These are phyloP conservation scores for Epinephelus cyanopodus DNA, from an alignment of 2,113 vertebrate genomes.

Conservation along the genomic window DNA sequence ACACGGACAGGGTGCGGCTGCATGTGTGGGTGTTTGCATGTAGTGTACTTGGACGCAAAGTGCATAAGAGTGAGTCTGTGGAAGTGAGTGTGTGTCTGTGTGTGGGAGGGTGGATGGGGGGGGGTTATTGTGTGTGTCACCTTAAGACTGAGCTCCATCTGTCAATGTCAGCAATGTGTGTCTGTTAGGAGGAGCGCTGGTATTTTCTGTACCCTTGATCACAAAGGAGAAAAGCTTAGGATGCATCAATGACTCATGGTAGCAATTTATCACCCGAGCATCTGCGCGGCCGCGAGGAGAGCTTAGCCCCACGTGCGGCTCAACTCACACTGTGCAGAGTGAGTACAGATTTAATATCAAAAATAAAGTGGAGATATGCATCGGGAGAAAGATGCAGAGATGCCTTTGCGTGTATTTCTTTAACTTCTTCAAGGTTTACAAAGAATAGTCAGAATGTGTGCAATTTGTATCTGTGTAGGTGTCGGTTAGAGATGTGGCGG, in stretches of 20 bases:
- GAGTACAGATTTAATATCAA: background rate
- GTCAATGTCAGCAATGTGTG: conserved; percentile 54
- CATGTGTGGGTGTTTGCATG: conserved; percentile 40
- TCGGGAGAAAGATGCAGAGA: conserved; percentile 15
- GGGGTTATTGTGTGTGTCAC: conserved; percentile 33
- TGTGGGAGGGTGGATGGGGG: conserved; percentile 4
- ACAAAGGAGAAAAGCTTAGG: conserved; percentile 63
- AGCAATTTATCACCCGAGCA: conserved; percentile 58
- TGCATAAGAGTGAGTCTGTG: conserved; percentile 21
- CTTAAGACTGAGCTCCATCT: conserved; percentile 51
- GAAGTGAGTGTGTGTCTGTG: background rate
- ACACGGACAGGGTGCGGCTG: conserved; percentile 44
- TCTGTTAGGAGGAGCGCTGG: conserved; percentile 39
- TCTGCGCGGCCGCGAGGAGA: conserved; percentile 17
- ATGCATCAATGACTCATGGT: conserved; percentile 64
- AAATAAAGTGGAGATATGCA: conserved; percentile 2
- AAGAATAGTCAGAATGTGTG: background rate
- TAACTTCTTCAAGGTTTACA: conserved; percentile 26
- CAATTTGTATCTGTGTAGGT: conserved; percentile 10
- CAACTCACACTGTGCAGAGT: conserved; percentile 1
- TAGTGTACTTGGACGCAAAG: conserved; percentile 15
- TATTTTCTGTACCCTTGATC: conserved; percentile 68
- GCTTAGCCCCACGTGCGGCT: conserved; percentile 11
- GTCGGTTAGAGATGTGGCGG: background rate
- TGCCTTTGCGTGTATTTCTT: conserved; percentile 6